Percentiles rank a stretch among this genome's conserved stretches.
Conservation (phyloP, 2,888 invertebrate genomes). For the Agriopis leucophaearia region DNA sequence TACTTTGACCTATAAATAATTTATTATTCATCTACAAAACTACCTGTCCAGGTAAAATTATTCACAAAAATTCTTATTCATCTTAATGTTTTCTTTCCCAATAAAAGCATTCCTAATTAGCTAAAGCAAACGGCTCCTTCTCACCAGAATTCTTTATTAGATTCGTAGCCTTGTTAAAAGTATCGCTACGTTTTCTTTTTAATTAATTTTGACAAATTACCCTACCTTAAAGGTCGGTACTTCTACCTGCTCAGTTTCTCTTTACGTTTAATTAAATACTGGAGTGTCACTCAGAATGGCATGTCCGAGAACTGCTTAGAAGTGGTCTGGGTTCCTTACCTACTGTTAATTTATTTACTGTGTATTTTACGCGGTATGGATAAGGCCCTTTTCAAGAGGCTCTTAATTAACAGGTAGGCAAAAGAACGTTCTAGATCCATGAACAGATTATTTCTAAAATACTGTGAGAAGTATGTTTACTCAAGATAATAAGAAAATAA, state of each 20-base stretch:
- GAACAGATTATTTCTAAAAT: background rate
- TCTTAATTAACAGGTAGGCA: slow-evolving; percentile 26
- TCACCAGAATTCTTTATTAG: slow-evolving; percentile 58
- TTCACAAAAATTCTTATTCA: background rate
- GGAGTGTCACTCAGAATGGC: slow-evolving; percentile 79
- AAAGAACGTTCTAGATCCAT: background rate
- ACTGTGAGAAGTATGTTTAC: too few relatives aligned
- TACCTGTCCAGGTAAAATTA: slow-evolving; percentile 1
- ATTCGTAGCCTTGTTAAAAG: slow-evolving; percentile 70
- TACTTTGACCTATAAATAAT: background rate
- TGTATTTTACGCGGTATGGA: slow-evolving; percentile 44
- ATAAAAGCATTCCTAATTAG: slow-evolving; percentile 30
- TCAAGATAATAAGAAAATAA: too few relatives aligned
- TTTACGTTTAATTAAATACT: slow-evolving; percentile 85
- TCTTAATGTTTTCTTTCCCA: slow-evolving; percentile 10
- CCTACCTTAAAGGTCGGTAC: slow-evolving; percentile 59
- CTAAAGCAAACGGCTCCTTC: slow-evolving; percentile 24
- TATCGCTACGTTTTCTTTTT: slow-evolving; percentile 81
- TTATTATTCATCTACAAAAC: background rate
- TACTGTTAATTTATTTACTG: slow-evolving; percentile 68
- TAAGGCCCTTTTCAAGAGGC: slow-evolving; percentile 38
- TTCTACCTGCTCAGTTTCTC: slow-evolving; percentile 76
- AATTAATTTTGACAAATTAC: slow-evolving; percentile 87
- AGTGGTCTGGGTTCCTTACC: slow-evolving; percentile 48
- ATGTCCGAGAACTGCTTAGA: slow-evolving; percentile 59